Evolutionary conservation across 2,797 vertebrate species (phyloP), one percentile per base, ranked within the genome.

Genomic region (Bradypodion ventrale): DNA sequence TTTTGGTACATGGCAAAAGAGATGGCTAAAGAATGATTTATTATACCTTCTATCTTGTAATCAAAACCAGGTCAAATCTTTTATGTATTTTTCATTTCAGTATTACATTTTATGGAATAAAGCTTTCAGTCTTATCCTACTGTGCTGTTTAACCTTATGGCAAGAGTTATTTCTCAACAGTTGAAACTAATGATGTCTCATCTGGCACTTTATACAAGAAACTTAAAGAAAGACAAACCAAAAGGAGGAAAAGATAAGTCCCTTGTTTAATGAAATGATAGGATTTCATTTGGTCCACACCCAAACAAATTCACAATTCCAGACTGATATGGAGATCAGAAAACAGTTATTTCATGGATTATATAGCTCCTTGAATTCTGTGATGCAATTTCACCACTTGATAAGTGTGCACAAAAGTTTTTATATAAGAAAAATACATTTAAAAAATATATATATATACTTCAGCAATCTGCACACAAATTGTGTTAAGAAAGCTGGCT

Each of bases 41-140:
- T 87, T 92, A 21, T 9, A 40, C 83, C 74, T 88, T 68, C 35
- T 89, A 46, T 79, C 70, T 66, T 90, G 49, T 83, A 90, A 44
- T 72, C 78, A 81, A 85, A 66, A 84, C 92, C 78, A 68, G n/a
- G 74, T 10, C 32, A 49, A 37, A 27, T 80, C 37, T 62, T 35
- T 44, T 42, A 15, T 32, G 12, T 56, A 56, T 56, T 76, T 35
- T 56, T 77, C 27, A 73, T 79, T 23, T 84, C 40, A 78, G 23
- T 78, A 42, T 42, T 68, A 19, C 23, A 19, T 78, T 83, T 60
- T 68, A 68, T 32, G 49, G 29, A 59, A 42, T 68, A 68, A 76
- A 84, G 10, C 2, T 44, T 44, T 72, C 37, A 77, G 15, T 19
- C 8, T 44, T 63, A 84, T 63, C 32, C n/a, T 78, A 44, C 35